Conservation (phyloP, 2,797 vertebrate genomes). For the Ptychobarbus kaznakovi region DNA sequence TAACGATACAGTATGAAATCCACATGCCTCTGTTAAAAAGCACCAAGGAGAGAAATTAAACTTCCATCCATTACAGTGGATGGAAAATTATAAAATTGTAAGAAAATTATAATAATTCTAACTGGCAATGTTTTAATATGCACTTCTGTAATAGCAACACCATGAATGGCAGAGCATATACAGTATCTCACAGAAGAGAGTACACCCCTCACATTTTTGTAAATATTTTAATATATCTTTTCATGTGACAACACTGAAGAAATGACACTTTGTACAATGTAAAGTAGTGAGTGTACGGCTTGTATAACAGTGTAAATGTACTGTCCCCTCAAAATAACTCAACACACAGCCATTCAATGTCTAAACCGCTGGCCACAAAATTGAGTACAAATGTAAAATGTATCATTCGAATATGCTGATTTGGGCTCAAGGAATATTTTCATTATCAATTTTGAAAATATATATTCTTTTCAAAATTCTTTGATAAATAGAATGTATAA, state of each 20-base stretch:
- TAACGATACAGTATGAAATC: constrained; percentile 52
- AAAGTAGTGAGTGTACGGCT: too few species aligned
- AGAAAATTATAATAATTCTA: constrained; percentile 70
- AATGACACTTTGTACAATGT: too few species aligned
- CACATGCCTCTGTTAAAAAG: constrained; percentile 51
- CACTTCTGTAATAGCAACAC: constrained; percentile 62
- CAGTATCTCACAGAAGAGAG: too few species aligned
- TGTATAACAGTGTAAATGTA: too few species aligned
- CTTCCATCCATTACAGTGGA: constrained; percentile 63
- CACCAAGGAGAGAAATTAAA: constrained; percentile 69
- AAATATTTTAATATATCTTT: too few species aligned
- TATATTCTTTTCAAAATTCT: background rate
- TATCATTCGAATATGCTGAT: background rate
- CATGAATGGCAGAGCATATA: constrained; percentile 3
- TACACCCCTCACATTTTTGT: too few species aligned
- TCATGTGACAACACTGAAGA: too few species aligned
- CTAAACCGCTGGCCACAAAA: too few species aligned
- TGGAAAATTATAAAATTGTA: background rate
- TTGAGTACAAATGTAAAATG: too few species aligned
- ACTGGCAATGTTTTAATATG: constrained; percentile 68
- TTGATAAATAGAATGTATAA: background rate
- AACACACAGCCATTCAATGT: too few species aligned
- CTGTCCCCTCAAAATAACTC: too few species aligned
- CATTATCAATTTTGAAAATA: background rate
- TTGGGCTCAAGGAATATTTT: background rate